Evolutionary conservation across 64 coral and sea anemone genomes (phyloP).

Genomic region (Porites lutea): DNA sequence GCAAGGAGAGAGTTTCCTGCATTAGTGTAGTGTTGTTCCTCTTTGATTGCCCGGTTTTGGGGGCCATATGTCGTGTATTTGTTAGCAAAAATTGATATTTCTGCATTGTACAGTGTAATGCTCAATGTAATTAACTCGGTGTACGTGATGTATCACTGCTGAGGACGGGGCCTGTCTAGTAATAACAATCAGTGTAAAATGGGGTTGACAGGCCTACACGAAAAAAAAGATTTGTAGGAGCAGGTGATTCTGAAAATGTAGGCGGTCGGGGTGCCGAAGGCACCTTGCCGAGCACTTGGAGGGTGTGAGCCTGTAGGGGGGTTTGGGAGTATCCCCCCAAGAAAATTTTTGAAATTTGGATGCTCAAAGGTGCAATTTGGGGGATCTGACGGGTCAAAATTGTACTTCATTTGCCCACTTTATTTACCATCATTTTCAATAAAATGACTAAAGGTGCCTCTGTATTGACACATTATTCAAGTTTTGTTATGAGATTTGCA

Average conservation of each 20-base stretch:
- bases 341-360: constrained; percentile 46
- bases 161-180: too few species aligned
- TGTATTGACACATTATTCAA: constrained; percentile 41
- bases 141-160: too few species aligned
- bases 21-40: too few species aligned
- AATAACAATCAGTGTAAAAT: too few species aligned
- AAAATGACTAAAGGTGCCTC: constrained; percentile 57
- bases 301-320: constrained; percentile 4
- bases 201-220: too few species aligned
- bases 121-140: too few species aligned
- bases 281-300: neutral
- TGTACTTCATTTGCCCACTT: constrained; percentile 64
- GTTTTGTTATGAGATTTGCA: constrained; percentile 51
- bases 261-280: constrained; percentile 31
- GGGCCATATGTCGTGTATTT: too few species aligned
- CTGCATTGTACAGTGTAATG: too few species aligned
- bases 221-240: constrained; percentile 57
- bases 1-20: too few species aligned
- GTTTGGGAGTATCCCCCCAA: neutral
- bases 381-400: constrained; percentile 45
- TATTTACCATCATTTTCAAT: constrained; percentile 58
- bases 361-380: constrained; percentile 68
- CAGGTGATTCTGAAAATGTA: constrained; percentile 52
- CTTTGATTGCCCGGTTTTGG: too few species aligned
- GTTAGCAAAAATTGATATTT: too few species aligned